Conservation (phyloP, 2,888 invertebrate genomes). For the Nemurella pictetii region DNA sequence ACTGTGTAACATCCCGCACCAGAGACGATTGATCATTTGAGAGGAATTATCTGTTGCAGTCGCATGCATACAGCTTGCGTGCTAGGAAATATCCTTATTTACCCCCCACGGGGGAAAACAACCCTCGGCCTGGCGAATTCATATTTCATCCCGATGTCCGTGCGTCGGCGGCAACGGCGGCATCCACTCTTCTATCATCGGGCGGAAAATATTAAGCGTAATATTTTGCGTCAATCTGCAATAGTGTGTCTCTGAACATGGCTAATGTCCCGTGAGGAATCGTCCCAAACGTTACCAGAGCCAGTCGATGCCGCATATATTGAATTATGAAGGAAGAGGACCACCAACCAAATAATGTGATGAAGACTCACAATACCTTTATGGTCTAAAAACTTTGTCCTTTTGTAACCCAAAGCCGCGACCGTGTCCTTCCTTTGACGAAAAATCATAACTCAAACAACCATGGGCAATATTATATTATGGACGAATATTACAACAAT, state of each 20-base stretch:
- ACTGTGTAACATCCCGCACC: background rate
- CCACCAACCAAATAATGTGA: constrained; percentile 21
- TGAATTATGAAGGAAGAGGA: constrained; percentile 31
- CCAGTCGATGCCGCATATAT: constrained; percentile 9
- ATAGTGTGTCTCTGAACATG: background rate
- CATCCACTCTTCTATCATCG: background rate
- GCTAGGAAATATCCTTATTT: constrained; percentile 1
- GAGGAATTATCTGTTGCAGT: background rate
- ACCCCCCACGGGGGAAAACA: constrained; percentile 12
- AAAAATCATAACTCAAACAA: constrained; percentile 29
- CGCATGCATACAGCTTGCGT: background rate
- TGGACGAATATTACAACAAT: constrained; percentile 25
- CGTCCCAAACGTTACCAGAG: background rate
- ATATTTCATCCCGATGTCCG: background rate
- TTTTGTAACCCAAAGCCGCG: constrained; percentile 21
- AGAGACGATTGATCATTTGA: background rate
- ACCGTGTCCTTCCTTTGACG: background rate
- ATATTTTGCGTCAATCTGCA: constrained; percentile 19
- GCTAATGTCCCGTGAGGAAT: constrained; percentile 36
- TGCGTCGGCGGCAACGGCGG: background rate
- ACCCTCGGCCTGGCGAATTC: background rate
- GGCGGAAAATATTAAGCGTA: background rate
- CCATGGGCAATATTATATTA: constrained; percentile 25
- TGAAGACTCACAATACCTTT: constrained; percentile 25
- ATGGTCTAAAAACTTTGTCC: constrained; percentile 26